These are phyloP conservation scores for Craseonycteris thonglongyai DNA, from an alignment of 2,113 vertebrate species.

Conservation along the genomic window DNA sequence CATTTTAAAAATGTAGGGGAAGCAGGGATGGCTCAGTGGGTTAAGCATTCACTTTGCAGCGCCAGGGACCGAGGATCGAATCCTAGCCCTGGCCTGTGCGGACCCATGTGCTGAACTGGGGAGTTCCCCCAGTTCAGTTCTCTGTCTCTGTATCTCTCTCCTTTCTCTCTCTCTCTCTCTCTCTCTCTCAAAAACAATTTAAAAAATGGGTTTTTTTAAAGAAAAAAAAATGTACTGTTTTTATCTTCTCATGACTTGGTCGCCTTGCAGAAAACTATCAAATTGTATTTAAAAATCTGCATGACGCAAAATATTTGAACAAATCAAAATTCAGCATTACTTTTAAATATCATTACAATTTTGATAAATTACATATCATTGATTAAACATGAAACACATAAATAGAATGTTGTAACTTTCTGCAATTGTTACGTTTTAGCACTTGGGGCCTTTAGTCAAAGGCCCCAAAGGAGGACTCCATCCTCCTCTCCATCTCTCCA, in stretches of 20 bases:
- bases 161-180: no score
- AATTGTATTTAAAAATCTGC: not conserved
- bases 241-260: not conserved
- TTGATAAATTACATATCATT: not conserved
- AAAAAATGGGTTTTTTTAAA: no score
- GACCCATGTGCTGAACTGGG: no score
- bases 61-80: no score
- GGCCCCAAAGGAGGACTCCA: accelerated
- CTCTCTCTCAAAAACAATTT: no score
- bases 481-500: accelerated
- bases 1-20: not conserved
- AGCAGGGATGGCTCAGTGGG: no score
- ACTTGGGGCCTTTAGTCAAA: no score
- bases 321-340: not conserved
- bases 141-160: no score
- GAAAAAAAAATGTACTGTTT: not conserved
- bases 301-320: not conserved
- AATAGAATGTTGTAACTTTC: not conserved
- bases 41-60: no score
- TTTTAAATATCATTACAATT: not conserved
- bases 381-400: not conserved
- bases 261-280: not conserved
- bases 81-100: no score
- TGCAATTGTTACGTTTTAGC: not conserved
- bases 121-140: no score